Base-by-base conservation (phyloP, 2,888 invertebrate genomes). In the Diadegma fenestrale region DNA sequence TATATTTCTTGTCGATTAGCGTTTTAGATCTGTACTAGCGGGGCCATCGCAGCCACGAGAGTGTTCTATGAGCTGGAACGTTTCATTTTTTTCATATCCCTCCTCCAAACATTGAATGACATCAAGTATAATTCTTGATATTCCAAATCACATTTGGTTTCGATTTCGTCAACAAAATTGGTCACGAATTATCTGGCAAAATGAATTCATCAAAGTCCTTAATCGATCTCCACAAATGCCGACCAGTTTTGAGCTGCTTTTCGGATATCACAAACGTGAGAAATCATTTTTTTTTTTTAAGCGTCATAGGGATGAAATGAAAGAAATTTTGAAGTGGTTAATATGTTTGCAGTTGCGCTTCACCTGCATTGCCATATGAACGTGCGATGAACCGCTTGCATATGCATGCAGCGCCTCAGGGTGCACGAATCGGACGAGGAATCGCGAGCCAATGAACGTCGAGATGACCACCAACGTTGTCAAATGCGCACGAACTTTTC, bases 381-480 rank as follows among this genome's bases (percentile, higher is more conserved):
- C 72, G 66, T 77, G 76, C 76, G 77, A 80, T 84, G 76, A 80
- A 77, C 61, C 68, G 80, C 51, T 76, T 22, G 80, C 51, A 71
- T 22, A 10, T 37, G 8, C 58, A 33, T 43, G 22, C 41, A 43
- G 19, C 26, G 58, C 22, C 37, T 63, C 58, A 51, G 37, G 41
- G 30, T 61, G 10, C 41, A n/a, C n/a, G 41, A 58, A 75, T 85
- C 82, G 79, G 45, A 79, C 75, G 79, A 79, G 54, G 45, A 71
- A 30, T 51, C 64, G 79, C 58, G 75, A 41, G 75, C 82, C 85
- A 82, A 85, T 45, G 75, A 79, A 76, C 85, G 75, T 51, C 73
- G 79, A 73, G 64, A 85, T 82, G 82, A 76, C 80, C 82, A 82
- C 79, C 85, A 75, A 73, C 64, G 64, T 79, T 76, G 79, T 69